These are phyloP conservation scores for Notarius quadriscutis DNA, from an alignment of 2,113 vertebrate genomes.

Conservation along the genomic window DNA sequence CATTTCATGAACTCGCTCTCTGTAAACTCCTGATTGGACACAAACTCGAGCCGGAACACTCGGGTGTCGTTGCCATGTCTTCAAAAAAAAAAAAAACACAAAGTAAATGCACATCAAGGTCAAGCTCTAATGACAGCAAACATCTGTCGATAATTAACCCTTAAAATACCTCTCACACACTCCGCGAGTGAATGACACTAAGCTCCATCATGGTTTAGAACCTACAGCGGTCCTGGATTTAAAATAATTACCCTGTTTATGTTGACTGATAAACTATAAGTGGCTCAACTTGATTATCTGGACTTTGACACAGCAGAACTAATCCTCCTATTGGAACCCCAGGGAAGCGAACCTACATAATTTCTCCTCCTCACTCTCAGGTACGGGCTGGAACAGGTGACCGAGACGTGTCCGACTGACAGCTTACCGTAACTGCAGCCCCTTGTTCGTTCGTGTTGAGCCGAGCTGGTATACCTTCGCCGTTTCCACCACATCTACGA, in stretches of 20 bases:
- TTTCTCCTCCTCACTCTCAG: not conserved
- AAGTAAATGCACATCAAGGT: not conserved
- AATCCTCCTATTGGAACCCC: no score
- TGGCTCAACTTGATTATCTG: no score
- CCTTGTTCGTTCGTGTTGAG: slow-evolving; percentile 95
- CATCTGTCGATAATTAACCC: not conserved
- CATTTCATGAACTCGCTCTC: slow-evolving; percentile 99
- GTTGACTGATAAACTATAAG: not conserved
- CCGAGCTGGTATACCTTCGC: slow-evolving; percentile 97
- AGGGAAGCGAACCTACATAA: not conserved
- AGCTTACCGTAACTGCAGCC: slow-evolving; percentile 86
- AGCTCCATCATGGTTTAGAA: not conserved
- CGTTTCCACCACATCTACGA: slow-evolving; percentile 95
- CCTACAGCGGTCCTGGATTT: not conserved
- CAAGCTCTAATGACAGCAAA: not conserved
- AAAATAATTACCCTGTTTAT: no score
- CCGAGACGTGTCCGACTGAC: not conserved
- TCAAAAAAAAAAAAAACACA: slow-evolving; percentile 24
- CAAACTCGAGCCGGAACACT: slow-evolving; percentile 96
- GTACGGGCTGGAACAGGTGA: not conserved
- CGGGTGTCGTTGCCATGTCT: slow-evolving; percentile 94
- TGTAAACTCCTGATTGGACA: slow-evolving; percentile 98
- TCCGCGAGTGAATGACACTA: no score
- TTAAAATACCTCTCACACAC: not conserved
- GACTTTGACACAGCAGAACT: no score